A percentile compares a stretch with the other conserved stretches of the same genome.
Evolutionary conservation across 1,140 invertebrate genomes (phyloP).

Genomic region (Drosophila tani): DNA sequence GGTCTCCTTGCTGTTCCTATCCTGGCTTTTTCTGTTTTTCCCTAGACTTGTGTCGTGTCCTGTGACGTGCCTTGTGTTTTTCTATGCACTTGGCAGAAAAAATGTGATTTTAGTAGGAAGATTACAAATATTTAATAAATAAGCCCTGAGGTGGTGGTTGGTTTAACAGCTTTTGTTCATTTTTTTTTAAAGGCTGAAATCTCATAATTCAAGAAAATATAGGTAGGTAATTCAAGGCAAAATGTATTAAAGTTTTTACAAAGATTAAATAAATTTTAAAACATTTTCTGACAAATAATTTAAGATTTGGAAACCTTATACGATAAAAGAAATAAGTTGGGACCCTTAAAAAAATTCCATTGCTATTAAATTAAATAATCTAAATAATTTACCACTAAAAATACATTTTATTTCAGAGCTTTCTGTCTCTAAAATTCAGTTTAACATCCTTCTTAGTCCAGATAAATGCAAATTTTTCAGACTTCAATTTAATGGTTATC

Average conservation of each 20-base stretch:
- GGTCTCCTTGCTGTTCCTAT: constrained; percentile 12
- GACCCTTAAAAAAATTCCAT: background rate
- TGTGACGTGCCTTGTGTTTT: constrained; percentile 11
- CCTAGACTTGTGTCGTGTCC: constrained; percentile 18
- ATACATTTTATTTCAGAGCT: background rate
- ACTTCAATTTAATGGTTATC: background rate
- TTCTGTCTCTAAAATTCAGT: background rate
- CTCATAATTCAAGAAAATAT: too few relatives aligned
- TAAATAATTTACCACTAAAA: background rate
- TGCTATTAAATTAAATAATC: background rate
- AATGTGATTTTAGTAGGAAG: too few relatives aligned
- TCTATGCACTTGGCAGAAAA: constrained; percentile 6
- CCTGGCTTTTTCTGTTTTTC: constrained; percentile 14
- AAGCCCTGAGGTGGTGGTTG: background rate
- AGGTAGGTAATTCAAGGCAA: too few relatives aligned
- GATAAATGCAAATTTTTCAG: background rate
- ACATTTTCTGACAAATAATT: background rate
- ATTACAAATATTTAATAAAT: background rate
- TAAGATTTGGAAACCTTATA: background rate
- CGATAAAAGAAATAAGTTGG: background rate
- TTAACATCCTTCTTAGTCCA: background rate
- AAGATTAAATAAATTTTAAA: background rate
- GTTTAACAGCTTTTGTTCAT: background rate
- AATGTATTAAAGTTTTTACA: background rate
- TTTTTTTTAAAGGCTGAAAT: background rate